Percentiles rank a stretch among this genome's conserved stretches.
Evolutionary conservation across 2,888 invertebrate species (phyloP).

Genomic region (Diarsia rubi): DNA sequence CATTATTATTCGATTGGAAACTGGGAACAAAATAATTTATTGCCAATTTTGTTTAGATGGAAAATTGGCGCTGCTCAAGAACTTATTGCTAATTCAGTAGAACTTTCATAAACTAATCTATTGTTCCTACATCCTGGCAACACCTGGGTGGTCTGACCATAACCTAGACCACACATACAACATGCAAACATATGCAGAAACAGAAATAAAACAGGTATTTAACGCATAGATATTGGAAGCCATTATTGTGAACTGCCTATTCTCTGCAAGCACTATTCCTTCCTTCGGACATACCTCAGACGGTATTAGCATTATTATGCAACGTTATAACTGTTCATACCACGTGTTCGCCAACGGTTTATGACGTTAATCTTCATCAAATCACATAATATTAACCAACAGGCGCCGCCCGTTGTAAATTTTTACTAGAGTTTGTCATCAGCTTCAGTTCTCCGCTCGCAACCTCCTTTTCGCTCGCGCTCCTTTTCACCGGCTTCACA

Average conservation of each 20-base stretch:
- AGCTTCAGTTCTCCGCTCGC: too few relatives aligned
- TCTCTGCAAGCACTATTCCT: conserved; percentile 3
- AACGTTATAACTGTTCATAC: conserved; percentile 8
- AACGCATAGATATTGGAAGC: conserved; percentile 17
- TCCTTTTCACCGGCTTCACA: too few relatives aligned
- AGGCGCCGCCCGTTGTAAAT: background rate
- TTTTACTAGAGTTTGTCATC: background rate
- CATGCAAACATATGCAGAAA: conserved; percentile 32
- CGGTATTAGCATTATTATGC: conserved; percentile 21
- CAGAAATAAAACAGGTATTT: conserved; percentile 9
- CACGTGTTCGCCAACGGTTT: background rate
- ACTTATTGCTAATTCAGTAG: background rate
- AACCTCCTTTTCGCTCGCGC: too few relatives aligned
- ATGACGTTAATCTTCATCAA: background rate
- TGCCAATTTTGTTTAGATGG: background rate
- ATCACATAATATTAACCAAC: background rate
- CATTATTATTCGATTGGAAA: too few relatives aligned
- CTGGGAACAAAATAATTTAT: too few relatives aligned
- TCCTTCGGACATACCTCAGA: background rate
- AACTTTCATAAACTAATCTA: background rate
- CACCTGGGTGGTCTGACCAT: conserved; percentile 25
- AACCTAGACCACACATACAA: conserved; percentile 11
- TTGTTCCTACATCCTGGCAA: conserved; percentile 1
- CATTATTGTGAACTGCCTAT: conserved; percentile 2
- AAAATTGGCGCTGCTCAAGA: background rate